A percentile compares a stretch with the other conserved stretches of the same genome.
Conservation (phyloP, 2,888 invertebrate species). For the Plusia festucae region DNA sequence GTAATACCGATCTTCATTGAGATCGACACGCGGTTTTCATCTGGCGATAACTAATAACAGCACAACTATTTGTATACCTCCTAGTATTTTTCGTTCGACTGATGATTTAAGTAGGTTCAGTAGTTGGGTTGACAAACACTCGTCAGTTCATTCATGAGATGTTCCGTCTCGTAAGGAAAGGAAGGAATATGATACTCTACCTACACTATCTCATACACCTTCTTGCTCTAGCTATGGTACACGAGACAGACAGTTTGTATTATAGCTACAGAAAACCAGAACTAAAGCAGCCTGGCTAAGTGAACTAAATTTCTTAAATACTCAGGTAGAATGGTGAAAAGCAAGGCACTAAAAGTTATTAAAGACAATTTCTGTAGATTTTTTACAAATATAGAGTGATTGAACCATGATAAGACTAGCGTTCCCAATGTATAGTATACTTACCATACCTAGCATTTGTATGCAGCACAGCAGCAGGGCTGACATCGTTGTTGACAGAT, state of each 20-base stretch:
- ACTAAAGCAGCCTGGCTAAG: no score
- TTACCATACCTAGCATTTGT: not conserved
- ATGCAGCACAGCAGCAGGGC: not conserved
- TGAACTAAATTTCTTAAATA: no score
- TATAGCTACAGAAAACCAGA: no score
- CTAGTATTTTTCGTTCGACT: not conserved
- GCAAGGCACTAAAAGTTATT: no score
- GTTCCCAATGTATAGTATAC: not conserved
- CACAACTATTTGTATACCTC: slow-evolving; percentile 33
- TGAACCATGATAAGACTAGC: not conserved
- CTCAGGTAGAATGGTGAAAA: no score
- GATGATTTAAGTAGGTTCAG: slow-evolving; percentile 27
- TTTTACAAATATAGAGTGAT: not conserved
- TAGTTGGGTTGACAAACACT: slow-evolving; percentile 24
- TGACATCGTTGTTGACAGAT: not conserved
- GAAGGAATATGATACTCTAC: not conserved
- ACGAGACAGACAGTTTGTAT: not conserved
- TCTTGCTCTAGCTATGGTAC: not conserved
- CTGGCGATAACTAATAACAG: slow-evolving; percentile 41
- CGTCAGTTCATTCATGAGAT: slow-evolving; percentile 29
- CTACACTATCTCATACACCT: not conserved
- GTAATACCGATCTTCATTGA: slow-evolving; percentile 56
- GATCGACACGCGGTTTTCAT: slow-evolving; percentile 52
- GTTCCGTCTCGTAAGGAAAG: not conserved
- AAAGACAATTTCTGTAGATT: no score